These are phyloP conservation scores for Caretta caretta DNA, from an alignment of 2,113 vertebrate species.

Conservation along the genomic window DNA sequence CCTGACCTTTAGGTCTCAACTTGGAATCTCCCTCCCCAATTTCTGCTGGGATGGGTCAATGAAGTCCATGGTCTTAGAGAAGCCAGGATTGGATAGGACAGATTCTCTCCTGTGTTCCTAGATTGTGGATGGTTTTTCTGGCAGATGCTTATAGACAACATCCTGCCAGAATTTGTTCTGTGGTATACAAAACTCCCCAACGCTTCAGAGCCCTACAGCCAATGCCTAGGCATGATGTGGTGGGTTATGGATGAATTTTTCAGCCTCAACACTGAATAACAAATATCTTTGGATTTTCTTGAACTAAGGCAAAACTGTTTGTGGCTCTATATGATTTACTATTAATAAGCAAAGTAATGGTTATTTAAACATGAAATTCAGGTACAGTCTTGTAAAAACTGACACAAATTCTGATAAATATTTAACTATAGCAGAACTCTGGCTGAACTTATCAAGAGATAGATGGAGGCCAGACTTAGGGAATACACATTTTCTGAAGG, in stretches of 20 bases:
- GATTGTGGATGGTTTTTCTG: neutral
- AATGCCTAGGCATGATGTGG: neutral
- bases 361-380: slow-evolving; percentile 31
- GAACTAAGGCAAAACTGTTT: slow-evolving; percentile 20
- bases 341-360: neutral
- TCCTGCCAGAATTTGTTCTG: neutral
- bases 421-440: neutral
- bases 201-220: neutral
- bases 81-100: neutral
- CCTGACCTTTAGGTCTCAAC: neutral
- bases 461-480: fast-evolving
- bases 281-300: neutral
- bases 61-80: neutral
- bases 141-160: neutral
- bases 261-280: neutral
- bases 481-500: neutral
- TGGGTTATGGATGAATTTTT: neutral
- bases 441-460: neutral
- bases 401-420: neutral
- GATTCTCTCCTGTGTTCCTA: neutral
- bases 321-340: neutral
- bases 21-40: neutral
- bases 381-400: no score
- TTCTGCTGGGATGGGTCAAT: neutral
- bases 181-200: neutral